These are phyloP conservation scores for Melanotaenia boesemani DNA, from an alignment of 2,797 vertebrate species.

Conservation along the genomic window DNA sequence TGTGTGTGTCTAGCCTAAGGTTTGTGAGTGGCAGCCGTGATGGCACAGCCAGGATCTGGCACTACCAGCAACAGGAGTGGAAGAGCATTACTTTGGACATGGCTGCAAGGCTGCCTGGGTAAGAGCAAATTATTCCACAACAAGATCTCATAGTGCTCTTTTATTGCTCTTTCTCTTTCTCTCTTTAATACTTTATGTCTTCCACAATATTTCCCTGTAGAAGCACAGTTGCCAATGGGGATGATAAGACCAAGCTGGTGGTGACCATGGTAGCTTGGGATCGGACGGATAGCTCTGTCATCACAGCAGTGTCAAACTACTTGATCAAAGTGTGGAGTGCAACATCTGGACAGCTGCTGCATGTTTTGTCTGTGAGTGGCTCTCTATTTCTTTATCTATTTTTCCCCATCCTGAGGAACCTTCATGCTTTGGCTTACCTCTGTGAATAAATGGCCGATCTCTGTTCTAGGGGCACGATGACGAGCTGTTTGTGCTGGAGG, in stretches of 20 bases:
- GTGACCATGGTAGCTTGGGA: constrained; percentile 99
- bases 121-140: constrained; percentile 50
- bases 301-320: constrained; percentile 97
- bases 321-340: constrained; percentile 98
- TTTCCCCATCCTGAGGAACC: neutral
- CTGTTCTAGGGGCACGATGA: constrained; percentile 93
- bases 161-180: neutral
- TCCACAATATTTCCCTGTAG: constrained; percentile 69
- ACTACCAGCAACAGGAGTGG: constrained; percentile 97
- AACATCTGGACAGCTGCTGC: constrained; percentile 91
- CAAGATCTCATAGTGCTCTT: neutral
- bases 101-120: constrained; percentile 94
- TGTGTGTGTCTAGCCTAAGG: constrained; percentile 80
- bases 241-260: constrained; percentile 96
- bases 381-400: neutral
- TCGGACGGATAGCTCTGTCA: constrained; percentile 89
- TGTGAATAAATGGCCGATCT: constrained; percentile 1
- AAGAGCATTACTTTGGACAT: constrained; percentile 93
- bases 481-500: constrained; percentile 96
- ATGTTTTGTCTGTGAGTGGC: constrained; percentile 91
- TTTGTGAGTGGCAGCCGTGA: constrained; percentile 99
- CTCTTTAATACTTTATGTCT: neutral
- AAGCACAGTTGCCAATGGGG: constrained; percentile 80
- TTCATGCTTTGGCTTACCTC: neutral
- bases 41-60: constrained; percentile 96